Evolutionary conservation across 2,113 vertebrate species (phyloP).

Genomic region (Hirundichthys speculiger): DNA sequence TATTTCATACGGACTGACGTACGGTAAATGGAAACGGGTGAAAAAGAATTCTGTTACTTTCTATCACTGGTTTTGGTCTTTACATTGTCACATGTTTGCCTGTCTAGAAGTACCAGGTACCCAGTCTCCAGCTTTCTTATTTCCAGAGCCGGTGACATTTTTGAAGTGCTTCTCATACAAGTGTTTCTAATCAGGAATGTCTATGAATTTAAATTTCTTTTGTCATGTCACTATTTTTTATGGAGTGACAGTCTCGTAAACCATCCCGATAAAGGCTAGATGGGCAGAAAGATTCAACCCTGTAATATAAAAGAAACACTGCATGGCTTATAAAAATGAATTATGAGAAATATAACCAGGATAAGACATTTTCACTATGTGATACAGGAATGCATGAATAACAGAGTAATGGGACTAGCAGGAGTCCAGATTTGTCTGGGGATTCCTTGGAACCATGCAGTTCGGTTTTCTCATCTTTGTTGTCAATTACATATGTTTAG

Average conservation of each 20-base stretch:
- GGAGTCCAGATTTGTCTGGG: constrained; percentile 3
- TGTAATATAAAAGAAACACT: not conserved
- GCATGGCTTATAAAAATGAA: constrained; percentile 5
- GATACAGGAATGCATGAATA: not conserved
- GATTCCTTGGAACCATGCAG: constrained; percentile 1
- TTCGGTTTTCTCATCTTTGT: not conserved
- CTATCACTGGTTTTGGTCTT: too few species aligned
- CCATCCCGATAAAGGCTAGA: not conserved
- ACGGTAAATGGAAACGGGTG: too few species aligned
- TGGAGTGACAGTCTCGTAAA: not conserved
- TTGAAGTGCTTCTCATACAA: not conserved
- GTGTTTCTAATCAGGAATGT: not conserved
- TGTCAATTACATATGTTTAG: not conserved
- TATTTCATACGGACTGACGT: too few species aligned
- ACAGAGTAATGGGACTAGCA: not conserved
- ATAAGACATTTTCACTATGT: not conserved
- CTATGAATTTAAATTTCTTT: constrained; percentile 3
- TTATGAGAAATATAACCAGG: not conserved
- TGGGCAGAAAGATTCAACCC: not conserved
- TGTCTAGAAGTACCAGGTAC: too few species aligned
- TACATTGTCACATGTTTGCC: not conserved
- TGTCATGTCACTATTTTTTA: not conserved
- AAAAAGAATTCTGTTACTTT: not conserved
- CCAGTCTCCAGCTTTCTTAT: not conserved
- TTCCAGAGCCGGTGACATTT: not conserved